phyloP scores from a whole-genome alignment of 2,113 vertebrate genomes.

The Ictidomys tridecemlineatus region DNA sequence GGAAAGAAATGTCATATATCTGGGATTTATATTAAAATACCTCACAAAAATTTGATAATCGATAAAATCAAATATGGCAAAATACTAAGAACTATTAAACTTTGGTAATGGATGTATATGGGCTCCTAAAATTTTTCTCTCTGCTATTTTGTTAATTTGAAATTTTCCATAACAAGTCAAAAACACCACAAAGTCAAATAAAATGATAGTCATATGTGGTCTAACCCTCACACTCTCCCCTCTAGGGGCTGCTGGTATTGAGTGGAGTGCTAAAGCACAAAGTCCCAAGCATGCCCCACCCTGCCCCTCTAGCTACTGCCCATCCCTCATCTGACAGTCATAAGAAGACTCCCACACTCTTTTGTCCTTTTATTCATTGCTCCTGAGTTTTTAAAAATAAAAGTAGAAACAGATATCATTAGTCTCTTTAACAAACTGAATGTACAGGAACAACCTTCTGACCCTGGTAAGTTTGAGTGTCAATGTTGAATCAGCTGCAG shows the following conservation, averaged over 20 bases:
- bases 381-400: neutral
- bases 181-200: neutral
- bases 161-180: neutral
- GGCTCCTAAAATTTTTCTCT: neutral
- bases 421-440: neutral
- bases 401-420: neutral
- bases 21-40: constrained; percentile 34
- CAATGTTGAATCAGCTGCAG: neutral
- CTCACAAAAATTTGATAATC: neutral
- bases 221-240: no score
- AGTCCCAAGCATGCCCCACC: neutral
- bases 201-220: neutral
- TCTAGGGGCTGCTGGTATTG: neutral
- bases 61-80: neutral
- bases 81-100: neutral
- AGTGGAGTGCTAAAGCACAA: no score
- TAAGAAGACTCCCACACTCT: neutral
- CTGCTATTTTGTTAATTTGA: neutral
- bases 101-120: neutral
- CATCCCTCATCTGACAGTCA: neutral
- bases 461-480: neutral
- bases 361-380: neutral
- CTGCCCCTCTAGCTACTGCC: neutral
- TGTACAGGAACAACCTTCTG: neutral
- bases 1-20: neutral